Percentiles rank a stretch among this genome's conserved stretches.
Conservation (phyloP, 2,797 vertebrate genomes). For the Gymnothorax javanicus region DNA sequence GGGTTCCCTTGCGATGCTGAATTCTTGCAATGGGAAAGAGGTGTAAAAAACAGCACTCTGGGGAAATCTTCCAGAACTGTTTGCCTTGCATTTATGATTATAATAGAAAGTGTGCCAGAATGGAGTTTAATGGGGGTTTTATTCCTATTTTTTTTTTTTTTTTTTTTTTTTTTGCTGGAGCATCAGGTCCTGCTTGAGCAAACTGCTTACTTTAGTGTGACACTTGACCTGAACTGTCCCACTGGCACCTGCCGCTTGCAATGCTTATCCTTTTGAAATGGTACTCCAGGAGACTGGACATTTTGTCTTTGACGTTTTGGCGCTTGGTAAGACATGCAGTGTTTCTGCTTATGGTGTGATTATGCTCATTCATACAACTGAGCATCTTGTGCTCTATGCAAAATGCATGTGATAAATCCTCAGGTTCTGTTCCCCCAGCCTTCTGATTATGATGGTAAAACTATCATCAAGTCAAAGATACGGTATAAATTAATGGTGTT, state of each 20-base stretch:
- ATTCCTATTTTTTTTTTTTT: background rate
- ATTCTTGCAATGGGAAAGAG: background rate
- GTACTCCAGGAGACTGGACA: background rate
- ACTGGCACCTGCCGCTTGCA: background rate
- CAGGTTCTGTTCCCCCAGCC: background rate
- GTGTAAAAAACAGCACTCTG: background rate
- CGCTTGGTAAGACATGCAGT: background rate
- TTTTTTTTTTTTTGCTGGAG: background rate
- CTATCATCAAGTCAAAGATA: background rate
- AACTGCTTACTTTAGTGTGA: background rate
- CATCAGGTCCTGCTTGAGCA: background rate
- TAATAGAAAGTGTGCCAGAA: slow-evolving; percentile 3
- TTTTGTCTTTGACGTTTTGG: background rate
- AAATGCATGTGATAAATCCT: background rate
- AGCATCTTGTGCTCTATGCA: background rate
- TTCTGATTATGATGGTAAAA: background rate
- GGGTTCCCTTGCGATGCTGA: background rate
- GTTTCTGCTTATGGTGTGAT: background rate
- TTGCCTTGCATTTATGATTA: slow-evolving; percentile 8
- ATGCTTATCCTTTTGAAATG: background rate
- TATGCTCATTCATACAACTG: background rate
- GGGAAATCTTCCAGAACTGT: background rate
- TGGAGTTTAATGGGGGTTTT: background rate
- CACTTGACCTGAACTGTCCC: background rate
- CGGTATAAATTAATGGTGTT: no score